Conservation (phyloP, 2,888 invertebrate species). For the Perizoma affinitatum region DNA sequence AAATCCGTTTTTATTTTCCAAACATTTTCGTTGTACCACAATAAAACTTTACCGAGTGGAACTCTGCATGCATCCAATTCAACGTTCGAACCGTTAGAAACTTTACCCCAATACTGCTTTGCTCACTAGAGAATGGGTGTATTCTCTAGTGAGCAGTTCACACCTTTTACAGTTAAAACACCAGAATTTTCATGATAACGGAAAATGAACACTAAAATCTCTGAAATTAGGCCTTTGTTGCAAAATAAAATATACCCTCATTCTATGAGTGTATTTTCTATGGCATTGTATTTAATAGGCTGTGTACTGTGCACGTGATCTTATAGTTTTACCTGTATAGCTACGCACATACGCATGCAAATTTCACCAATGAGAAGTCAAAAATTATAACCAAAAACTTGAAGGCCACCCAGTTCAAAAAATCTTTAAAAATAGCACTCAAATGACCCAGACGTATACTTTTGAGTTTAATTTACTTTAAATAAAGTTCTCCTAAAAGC, state of each 20-base stretch:
- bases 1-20: slow-evolving; percentile 27
- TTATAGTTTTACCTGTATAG: too few species aligned
- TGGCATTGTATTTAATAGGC: too few species aligned
- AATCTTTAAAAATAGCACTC: too few species aligned
- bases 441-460: slow-evolving; percentile 3
- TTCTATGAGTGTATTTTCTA: not conserved
- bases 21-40: slow-evolving; percentile 26
- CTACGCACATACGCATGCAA: too few species aligned
- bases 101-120: slow-evolving; percentile 10
- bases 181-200: slow-evolving; percentile 10
- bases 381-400: too few species aligned
- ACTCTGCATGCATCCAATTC: slow-evolving; percentile 18
- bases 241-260: not conserved
- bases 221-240: slow-evolving; percentile 3
- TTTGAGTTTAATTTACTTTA: slow-evolving; percentile 2
- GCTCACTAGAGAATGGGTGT: slow-evolving; percentile 15
- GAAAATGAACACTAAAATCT: slow-evolving; percentile 10
- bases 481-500: slow-evolving; percentile 16
- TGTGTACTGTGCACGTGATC: too few species aligned
- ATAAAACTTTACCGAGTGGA: slow-evolving; percentile 21
- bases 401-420: too few species aligned
- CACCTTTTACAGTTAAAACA: slow-evolving; percentile 4
- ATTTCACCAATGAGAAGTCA: too few species aligned
- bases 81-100: slow-evolving; percentile 9
- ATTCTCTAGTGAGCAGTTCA: too few species aligned